A percentile compares a stretch with the other conserved stretches of the same genome.
Evolutionary conservation across 2,113 vertebrate species (phyloP).

Genomic region (Camarhynchus parvulus): DNA sequence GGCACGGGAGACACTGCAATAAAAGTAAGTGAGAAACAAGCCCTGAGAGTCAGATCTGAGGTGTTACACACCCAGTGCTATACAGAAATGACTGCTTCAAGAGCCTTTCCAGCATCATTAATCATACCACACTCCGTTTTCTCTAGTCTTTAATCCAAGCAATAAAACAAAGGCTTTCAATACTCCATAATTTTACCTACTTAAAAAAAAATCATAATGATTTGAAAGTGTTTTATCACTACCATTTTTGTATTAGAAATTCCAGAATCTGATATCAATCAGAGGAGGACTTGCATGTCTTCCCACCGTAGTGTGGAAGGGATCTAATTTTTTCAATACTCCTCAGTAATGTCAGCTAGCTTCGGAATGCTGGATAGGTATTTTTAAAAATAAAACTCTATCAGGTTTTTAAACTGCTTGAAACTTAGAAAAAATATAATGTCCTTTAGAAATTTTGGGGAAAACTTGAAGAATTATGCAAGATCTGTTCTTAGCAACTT

Average conservation of each 20-base stretch:
- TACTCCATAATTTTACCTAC: neutral
- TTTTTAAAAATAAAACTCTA: neutral
- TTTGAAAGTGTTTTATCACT: neutral
- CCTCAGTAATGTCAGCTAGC: neutral
- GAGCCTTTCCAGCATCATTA: neutral
- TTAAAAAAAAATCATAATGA: neutral
- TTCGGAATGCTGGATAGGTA: neutral
- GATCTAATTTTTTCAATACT: neutral
- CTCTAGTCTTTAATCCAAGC: neutral
- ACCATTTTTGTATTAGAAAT: neutral
- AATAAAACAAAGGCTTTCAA: neutral
- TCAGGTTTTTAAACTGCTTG: neutral
- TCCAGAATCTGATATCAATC: neutral
- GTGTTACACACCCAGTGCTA: neutral
- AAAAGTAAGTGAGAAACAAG: slow-evolving; percentile 83
- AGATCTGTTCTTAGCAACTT: neutral
- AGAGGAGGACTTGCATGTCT: neutral
- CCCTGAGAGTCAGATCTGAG: rapidly evolving
- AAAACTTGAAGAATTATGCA: neutral
- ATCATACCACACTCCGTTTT: neutral
- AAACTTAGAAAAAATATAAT: neutral
- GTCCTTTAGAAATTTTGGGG: neutral
- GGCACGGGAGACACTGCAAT: slow-evolving; percentile 88
- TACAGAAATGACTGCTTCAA: neutral
- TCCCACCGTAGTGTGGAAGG: neutral